A percentile compares a stretch with the other conserved stretches of the same genome.
These are phyloP conservation scores for Cataglyphis albicans DNA, from an alignment of 2,888 invertebrate genomes.

Conservation along the genomic window DNA sequence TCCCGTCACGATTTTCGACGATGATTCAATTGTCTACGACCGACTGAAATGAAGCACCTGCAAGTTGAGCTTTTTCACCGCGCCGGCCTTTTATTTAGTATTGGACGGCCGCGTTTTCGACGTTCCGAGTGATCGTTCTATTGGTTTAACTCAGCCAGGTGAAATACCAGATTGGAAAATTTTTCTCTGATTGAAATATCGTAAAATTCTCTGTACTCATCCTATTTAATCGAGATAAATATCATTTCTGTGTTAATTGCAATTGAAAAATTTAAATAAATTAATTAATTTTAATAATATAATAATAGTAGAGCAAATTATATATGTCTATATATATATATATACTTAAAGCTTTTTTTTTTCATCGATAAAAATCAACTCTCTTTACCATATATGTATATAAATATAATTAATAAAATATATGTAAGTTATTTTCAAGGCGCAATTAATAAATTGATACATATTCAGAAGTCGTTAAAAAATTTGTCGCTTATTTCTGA, in stretches of 20 bases:
- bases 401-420: conserved; percentile 1
- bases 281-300: background rate
- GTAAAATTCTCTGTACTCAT: background rate
- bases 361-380: background rate
- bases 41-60: conserved; percentile 61
- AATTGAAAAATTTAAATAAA: background rate
- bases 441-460: background rate
- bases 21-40: conserved; percentile 69
- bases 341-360: background rate
- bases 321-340: too few species aligned
- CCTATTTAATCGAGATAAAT: background rate
- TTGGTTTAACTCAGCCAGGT: conserved; percentile 13
- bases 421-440: background rate
- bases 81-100: conserved; percentile 29
- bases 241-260: background rate
- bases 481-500: background rate
- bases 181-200: background rate
- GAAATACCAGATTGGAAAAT: background rate
- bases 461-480: conserved; percentile 4
- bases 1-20: conserved; percentile 71
- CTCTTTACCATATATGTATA: background rate
- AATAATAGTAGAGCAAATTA: background rate
- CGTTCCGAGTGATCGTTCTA: conserved; percentile 1
- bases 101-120: conserved; percentile 5
- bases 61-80: conserved; percentile 32